phyloP scores from a whole-genome alignment of 2,113 vertebrate genomes.

The Poeciliopsis turrubarensis region DNA sequence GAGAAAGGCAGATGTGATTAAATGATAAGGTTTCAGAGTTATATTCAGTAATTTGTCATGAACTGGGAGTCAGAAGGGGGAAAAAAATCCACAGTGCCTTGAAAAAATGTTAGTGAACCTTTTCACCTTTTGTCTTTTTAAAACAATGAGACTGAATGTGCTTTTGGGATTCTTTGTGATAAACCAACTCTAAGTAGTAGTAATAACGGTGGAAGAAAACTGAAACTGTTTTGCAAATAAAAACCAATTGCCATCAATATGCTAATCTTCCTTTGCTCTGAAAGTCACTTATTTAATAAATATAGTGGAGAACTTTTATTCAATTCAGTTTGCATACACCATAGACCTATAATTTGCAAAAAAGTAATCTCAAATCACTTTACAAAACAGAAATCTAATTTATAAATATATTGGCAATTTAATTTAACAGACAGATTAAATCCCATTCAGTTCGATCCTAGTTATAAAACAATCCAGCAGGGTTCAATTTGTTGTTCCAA shows the following conservation, averaged over 20 bases:
- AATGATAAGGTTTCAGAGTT: background rate
- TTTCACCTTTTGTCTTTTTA: background rate
- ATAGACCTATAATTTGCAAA: background rate
- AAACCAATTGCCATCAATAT: background rate
- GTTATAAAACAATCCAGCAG: too few species aligned
- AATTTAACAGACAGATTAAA: too few species aligned
- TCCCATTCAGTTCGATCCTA: too few species aligned
- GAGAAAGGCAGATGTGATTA: background rate
- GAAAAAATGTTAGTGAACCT: background rate
- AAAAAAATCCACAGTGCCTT: too few species aligned
- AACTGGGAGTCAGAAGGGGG: background rate
- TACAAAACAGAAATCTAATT: background rate
- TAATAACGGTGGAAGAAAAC: background rate
- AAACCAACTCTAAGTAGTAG: background rate
- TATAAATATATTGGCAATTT: too few species aligned
- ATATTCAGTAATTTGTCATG: background rate
- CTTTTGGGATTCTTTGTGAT: background rate
- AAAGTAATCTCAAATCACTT: background rate
- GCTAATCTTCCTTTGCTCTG: background rate
- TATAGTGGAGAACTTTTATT: background rate
- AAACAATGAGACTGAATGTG: background rate
- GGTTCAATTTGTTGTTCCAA: too few species aligned
- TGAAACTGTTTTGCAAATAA: background rate
- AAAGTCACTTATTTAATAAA: background rate
- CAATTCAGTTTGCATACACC: background rate